Evolutionary conservation across 2,113 vertebrate species (phyloP).

Genomic region (Eolophus roseicapilla): DNA sequence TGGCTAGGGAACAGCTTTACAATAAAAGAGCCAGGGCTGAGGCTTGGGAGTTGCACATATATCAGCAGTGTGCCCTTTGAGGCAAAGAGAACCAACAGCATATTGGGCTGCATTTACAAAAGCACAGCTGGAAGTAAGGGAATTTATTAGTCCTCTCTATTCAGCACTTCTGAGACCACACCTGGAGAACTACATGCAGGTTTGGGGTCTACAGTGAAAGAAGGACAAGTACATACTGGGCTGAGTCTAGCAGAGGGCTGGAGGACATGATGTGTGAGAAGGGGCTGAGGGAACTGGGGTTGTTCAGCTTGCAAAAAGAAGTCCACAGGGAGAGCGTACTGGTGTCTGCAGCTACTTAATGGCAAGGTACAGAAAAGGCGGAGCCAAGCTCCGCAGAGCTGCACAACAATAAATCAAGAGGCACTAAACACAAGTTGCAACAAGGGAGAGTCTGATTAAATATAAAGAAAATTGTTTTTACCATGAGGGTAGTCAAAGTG

Average conservation of each 20-base stretch:
- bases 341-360: neutral
- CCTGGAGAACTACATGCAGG: neutral
- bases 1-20: neutral
- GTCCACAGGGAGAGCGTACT: neutral
- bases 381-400: neutral
- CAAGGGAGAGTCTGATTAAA: neutral
- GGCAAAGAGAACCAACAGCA: neutral
- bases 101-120: neutral
- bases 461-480: neutral
- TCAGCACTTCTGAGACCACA: neutral
- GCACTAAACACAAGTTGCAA: neutral
- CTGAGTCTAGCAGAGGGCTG: neutral
- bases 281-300: neutral
- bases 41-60: neutral
- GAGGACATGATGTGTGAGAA: fast-evolving
- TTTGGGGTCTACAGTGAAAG: neutral
- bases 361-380: neutral
- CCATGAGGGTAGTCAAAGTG: neutral
- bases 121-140: neutral
- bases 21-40: neutral
- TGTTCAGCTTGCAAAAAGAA: neutral
- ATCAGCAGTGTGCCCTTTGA: neutral
- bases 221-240: neutral
- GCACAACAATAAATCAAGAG: neutral
- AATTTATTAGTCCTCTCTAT: neutral